Base-by-base conservation (phyloP, 1,140 invertebrate genomes). In the Chrysopa pallens region DNA sequence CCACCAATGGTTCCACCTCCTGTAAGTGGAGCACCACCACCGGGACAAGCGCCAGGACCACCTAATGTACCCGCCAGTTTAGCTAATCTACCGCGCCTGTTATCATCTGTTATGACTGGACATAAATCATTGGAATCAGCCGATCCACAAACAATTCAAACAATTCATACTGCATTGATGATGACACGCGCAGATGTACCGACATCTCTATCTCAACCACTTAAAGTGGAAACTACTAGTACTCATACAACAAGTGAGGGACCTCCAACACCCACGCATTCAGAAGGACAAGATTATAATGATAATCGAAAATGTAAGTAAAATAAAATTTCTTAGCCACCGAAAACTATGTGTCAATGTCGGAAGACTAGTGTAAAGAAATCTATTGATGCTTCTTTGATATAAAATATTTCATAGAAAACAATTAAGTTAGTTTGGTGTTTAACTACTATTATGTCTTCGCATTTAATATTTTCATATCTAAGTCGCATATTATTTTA, bases 251-350 rank as follows among this genome's bases (percentile, higher is more conserved):
- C 60, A 41, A 61, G 61, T 43, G 71, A 72, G 47, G 74, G 75
- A 46, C 76, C 76, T 49, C 76, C 76, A 12, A 78, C 76, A 38
- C 76, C 76, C 6, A 78, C 76, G 38, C 76, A 77, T 62, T 78
- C 76, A 33, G 76, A 79, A 58, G 73, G 66, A 46, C 72, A 73
- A 50, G 74, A 78, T 56, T 73, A 69, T 54, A 61, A 69, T 39
- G 71, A 73, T 52, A 65, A 63, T 45, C 61, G 70, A 58, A 72
- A 69, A 62, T 59, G 68, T 72, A 59, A 61, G 58, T 50, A 11
- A 28, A 23, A n/a, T 2, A 23, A 23, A 3, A 23, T 5, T 23
- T 23, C 17, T 23, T 23, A 23, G n/a, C n/a, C n/a, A n/a, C n/a
- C n/a, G n/a, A n/a, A n/a, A n/a, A n/a, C n/a, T n/a, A n/a, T n/a